Evolutionary conservation across 2,797 vertebrate species (phyloP).

Genomic region (Etheostoma nigrum): DNA sequence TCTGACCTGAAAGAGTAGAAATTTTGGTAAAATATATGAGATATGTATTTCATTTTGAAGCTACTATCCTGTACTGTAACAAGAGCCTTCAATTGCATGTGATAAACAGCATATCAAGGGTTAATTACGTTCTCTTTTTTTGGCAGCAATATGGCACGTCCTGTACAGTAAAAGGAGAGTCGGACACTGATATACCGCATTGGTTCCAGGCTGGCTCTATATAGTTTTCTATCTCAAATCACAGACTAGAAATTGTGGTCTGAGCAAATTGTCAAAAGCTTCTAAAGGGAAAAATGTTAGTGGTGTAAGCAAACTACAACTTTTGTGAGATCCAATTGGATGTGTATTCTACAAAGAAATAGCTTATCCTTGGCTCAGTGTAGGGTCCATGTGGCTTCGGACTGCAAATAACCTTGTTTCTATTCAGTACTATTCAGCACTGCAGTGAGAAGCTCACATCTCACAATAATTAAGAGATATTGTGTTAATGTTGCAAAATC

Average conservation of each 20-base stretch:
- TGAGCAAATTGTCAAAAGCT: slow-evolving; percentile 50
- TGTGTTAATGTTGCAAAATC: slow-evolving; percentile 26
- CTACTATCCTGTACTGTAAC: neutral
- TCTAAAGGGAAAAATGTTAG: slow-evolving; percentile 40
- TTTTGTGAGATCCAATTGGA: slow-evolving; percentile 31
- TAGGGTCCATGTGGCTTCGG: slow-evolving; percentile 15
- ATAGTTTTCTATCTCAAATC: slow-evolving; percentile 56
- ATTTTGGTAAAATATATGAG: neutral
- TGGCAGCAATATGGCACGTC: slow-evolving; percentile 43
- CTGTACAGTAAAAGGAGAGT: slow-evolving; percentile 18
- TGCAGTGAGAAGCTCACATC: slow-evolving; percentile 2
- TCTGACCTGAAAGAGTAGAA: neutral
- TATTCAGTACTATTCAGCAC: slow-evolving; percentile 13
- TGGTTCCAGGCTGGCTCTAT: slow-evolving; percentile 34
- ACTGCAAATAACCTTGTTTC: slow-evolving; percentile 22
- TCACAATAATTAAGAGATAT: slow-evolving; percentile 21
- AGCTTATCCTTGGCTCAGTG: neutral
- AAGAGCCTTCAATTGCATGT: neutral
- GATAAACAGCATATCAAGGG: slow-evolving; percentile 2
- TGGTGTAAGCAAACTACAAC: slow-evolving; percentile 30
- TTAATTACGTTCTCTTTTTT: slow-evolving; percentile 28
- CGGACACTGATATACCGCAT: slow-evolving; percentile 34
- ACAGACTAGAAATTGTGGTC: slow-evolving; percentile 43
- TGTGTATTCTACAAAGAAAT: slow-evolving; percentile 37
- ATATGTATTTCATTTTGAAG: neutral